Evolutionary conservation across 2,888 invertebrate species (phyloP).

Genomic region (Polyploca ridens): DNA sequence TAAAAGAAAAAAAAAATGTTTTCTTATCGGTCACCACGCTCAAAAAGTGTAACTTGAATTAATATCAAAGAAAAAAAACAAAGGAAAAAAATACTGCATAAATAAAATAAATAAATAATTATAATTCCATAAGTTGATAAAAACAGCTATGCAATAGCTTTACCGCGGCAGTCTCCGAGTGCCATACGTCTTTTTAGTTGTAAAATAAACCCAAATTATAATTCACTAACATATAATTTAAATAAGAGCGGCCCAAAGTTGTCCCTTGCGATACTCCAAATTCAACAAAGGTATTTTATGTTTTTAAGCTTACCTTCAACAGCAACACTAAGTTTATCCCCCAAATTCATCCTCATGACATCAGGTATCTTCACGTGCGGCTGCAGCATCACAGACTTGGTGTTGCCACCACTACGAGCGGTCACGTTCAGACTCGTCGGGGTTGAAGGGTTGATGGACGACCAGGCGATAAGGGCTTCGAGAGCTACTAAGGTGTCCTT

Average conservation of each 20-base stretch:
- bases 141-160: too few relatives aligned
- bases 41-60: too few relatives aligned
- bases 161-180: too few relatives aligned
- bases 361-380: constrained; percentile 55
- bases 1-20: too few relatives aligned
- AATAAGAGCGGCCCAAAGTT: background rate
- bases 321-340: constrained; percentile 45
- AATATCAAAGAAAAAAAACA: too few relatives aligned
- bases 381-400: constrained; percentile 38
- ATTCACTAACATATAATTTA: background rate
- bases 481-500: constrained; percentile 86
- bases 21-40: too few relatives aligned
- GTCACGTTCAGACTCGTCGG: constrained; percentile 61
- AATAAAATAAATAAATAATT: too few relatives aligned
- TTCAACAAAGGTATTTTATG: too few relatives aligned
- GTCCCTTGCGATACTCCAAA: background rate
- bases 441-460: constrained; percentile 42
- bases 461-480: constrained; percentile 82
- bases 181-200: too few relatives aligned
- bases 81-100: too few relatives aligned
- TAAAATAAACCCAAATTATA: background rate
- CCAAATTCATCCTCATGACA: constrained; percentile 46
- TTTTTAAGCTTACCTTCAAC: constrained; percentile 54
- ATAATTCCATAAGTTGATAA: too few relatives aligned
- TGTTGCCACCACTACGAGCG: constrained; percentile 35